These are phyloP conservation scores for Phycodurus eques DNA, from an alignment of 2,113 vertebrate species.

Conservation along the genomic window DNA sequence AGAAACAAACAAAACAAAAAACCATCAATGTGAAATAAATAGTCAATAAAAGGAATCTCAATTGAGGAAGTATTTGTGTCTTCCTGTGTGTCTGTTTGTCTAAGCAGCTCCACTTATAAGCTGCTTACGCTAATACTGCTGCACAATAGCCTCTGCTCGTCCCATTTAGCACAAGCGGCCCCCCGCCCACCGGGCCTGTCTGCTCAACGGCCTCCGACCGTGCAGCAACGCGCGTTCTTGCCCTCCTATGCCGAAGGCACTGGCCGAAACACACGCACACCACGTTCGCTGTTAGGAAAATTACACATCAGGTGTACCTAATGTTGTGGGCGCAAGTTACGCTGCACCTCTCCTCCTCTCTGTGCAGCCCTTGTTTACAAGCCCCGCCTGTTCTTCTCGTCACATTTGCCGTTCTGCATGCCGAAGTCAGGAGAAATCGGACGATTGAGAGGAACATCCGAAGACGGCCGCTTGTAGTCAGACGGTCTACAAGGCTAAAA, in stretches of 20 bases:
- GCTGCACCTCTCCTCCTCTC: constrained; percentile 4
- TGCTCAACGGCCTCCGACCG: constrained; percentile 23
- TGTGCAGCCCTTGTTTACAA: constrained; percentile 20
- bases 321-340: not conserved
- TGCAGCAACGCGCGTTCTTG: too few relatives aligned
- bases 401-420: not conserved
- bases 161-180: constrained; percentile 14
- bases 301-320: not conserved
- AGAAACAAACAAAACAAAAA: not conserved
- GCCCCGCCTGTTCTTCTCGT: constrained; percentile 35
- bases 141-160: constrained; percentile 50
- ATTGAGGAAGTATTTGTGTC: not conserved
- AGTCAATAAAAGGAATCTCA: not conserved
- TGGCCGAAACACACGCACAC: too few relatives aligned
- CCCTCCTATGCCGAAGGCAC: too few relatives aligned
- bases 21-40: not conserved
- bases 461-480: not conserved
- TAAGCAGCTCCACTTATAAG: constrained; percentile 45
- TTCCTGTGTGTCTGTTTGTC: constrained; percentile 24
- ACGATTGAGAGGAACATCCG: not conserved
- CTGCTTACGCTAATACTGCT: constrained; percentile 61
- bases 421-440: not conserved
- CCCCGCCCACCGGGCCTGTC: constrained; percentile 20
- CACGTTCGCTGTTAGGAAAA: not conserved
- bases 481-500: not conserved